These are phyloP conservation scores for Lottia gigantea DNA, from an alignment of 2,888 invertebrate species.

Conservation along the genomic window DNA sequence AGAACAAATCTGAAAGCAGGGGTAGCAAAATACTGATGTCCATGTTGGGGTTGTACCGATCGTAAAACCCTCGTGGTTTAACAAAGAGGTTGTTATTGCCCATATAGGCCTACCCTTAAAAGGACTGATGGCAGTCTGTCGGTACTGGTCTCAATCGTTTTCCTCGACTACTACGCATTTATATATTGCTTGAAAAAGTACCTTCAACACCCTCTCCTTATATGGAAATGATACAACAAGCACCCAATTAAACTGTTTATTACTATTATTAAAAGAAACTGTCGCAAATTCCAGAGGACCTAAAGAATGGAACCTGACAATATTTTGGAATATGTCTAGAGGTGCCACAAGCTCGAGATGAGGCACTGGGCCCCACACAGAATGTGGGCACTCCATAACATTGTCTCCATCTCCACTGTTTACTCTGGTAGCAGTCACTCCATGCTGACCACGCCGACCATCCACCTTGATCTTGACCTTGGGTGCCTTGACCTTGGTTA, in stretches of 20 bases:
- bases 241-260: background rate
- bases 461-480: background rate
- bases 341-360: background rate
- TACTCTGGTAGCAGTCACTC: background rate
- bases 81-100: conserved; percentile 71
- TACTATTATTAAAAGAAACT: background rate
- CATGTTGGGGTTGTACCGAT: conserved; percentile 81
- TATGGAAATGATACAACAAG: too few relatives aligned
- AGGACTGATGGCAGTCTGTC: too few relatives aligned
- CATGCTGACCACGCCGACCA: background rate
- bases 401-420: background rate
- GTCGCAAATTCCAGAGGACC: background rate
- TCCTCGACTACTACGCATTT: too few relatives aligned
- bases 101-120: conserved; percentile 8
- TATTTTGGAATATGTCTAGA: background rate
- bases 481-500: background rate
- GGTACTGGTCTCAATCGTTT: too few relatives aligned
- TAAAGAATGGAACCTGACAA: background rate
- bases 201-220: too few relatives aligned
- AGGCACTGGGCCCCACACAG: background rate
- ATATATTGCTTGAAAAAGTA: too few relatives aligned
- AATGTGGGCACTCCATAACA: background rate
- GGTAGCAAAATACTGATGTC: conserved; percentile 91
- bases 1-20: conserved; percentile 95
- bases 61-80: conserved; percentile 76